phyloP scores from a whole-genome alignment of 2,888 invertebrate genomes.

The Eupithecia abbreviata region DNA sequence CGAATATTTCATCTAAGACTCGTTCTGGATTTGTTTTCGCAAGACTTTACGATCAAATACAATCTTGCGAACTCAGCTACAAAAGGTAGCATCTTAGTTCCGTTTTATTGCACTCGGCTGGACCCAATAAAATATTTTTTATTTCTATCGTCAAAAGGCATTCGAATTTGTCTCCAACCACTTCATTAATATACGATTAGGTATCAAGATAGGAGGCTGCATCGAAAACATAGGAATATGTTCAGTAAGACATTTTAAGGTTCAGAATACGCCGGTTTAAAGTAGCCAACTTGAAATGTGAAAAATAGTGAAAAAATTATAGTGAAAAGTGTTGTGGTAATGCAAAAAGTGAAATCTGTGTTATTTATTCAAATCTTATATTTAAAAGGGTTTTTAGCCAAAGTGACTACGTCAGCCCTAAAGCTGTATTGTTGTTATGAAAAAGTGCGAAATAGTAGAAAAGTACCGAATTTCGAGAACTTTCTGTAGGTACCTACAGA shows the following conservation, averaged over 20 bases:
- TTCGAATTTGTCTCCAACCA: slow-evolving; percentile 11
- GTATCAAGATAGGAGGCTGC: slow-evolving; percentile 18
- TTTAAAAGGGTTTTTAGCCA: no score
- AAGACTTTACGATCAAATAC: background rate
- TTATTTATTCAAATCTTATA: no score
- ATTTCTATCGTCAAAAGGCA: background rate
- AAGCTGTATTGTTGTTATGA: background rate
- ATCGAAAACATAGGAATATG: background rate
- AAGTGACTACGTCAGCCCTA: no score
- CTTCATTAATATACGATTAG: slow-evolving; percentile 32
- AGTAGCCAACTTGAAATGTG: background rate
- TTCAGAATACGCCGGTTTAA: background rate
- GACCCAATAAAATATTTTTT: background rate
- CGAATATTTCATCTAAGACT: background rate
- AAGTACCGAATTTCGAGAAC: background rate
- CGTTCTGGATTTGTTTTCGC: background rate
- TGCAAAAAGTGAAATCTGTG: background rate
- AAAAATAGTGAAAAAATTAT: background rate
- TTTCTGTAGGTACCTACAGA: background rate
- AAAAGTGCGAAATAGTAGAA: background rate
- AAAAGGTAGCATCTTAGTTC: background rate
- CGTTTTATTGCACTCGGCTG: background rate
- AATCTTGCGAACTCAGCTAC: background rate
- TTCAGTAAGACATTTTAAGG: background rate
- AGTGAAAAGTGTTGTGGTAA: background rate